Evolutionary conservation across 2,113 vertebrate species (phyloP), one percentile per base, ranked within the genome.

Genomic region (human): DNA sequence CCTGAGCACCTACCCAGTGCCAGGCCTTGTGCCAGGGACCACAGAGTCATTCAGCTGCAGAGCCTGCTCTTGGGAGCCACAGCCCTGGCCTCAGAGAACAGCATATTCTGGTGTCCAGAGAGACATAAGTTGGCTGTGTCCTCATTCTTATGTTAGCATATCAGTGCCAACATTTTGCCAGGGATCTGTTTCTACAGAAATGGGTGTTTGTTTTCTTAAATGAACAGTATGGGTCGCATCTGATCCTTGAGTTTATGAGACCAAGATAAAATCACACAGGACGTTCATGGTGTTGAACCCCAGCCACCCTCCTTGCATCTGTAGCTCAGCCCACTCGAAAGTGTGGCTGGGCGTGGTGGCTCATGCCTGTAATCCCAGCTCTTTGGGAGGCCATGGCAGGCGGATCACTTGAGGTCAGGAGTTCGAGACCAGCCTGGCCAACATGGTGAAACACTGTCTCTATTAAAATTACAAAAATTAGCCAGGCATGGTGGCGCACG

Each of bases 231-330:
- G 10, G 10, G 20, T 57, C 17, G 50, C 61, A 70, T 84, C 79
- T 75, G 30, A 38, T 25, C 35, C 50, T 93, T 95, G 81, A 93
- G 38, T 70, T 94, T 91, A 68, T 94, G 87, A 95, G 30, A 83
- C 86, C 35, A 48, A 93, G 40, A 61, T 25, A 72, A 72, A 93
- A n/a, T 6, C 13, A 78, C 76, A 43, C 38, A 83, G 48, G 38
- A 38, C 12, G 84, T 38, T 87, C 52, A 27, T 27, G 22, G 40
- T 73, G 40, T 59, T 88, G 92, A 45, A 75, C 13, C 14, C 20
- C 17, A 81, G 72, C 12, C 32, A 40, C 27, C 2, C 55, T 76
- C 23, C 35, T 94, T 89, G 61, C 38, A n/a, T 81, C 82, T 91
- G 43, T 38, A 80, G 35, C n/a, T 88, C 59, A 93, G 57, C 52